Conservation (phyloP, 2,797 vertebrate species). For the Myotis vivesi region DNA sequence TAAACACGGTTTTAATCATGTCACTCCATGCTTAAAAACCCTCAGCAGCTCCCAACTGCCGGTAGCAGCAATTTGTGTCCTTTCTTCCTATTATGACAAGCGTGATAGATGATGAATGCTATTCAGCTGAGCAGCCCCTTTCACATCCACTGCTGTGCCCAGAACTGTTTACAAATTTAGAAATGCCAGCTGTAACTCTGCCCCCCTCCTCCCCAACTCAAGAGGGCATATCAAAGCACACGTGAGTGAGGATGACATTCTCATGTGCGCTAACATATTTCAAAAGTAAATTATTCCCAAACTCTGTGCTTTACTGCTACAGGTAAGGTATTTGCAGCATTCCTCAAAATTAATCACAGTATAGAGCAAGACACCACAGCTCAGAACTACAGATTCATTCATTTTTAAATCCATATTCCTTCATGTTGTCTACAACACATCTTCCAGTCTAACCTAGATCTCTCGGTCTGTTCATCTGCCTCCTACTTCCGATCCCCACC, state of each 20-base stretch:
- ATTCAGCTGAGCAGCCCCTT: not conserved
- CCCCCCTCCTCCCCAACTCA: not conserved
- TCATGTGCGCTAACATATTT: not conserved
- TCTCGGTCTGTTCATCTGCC: not conserved
- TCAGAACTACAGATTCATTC: not conserved
- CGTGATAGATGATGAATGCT: not conserved
- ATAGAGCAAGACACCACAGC: not conserved
- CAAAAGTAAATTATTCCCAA: constrained; percentile 27
- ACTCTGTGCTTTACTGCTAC: not conserved
- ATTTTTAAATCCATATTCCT: not conserved
- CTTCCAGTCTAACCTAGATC: not conserved
- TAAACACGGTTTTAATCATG: constrained; percentile 3
- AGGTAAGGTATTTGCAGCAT: not conserved
- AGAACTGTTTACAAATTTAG: not conserved
- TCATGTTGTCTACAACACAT: not conserved
- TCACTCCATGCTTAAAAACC: not conserved
- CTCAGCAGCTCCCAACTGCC: not conserved
- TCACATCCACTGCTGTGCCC: not conserved
- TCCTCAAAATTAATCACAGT: not conserved
- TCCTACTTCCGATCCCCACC: not conserved
- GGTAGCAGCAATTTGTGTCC: not conserved
- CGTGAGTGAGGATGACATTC: not conserved
- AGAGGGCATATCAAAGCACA: not conserved
- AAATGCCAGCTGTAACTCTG: not conserved
- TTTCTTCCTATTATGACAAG: not conserved